Evolutionary conservation across 2,888 invertebrate genomes (phyloP), one percentile per base, ranked within the genome.

Genomic region (Micoletzkya japonica): DNA sequence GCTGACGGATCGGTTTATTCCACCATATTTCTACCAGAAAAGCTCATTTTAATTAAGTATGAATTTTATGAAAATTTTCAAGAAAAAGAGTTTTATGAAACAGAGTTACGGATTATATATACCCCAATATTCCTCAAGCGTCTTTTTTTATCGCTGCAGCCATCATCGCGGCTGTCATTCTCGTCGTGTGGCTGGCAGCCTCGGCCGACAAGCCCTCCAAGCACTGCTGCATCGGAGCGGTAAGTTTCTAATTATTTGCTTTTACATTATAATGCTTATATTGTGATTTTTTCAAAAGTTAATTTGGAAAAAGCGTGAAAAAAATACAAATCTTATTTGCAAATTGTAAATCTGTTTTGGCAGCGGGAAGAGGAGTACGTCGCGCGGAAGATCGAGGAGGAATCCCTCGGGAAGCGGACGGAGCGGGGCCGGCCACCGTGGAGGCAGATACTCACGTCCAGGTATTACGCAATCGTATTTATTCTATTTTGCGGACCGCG

Each of bases 131-230:
- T 37, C 20, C 34, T 24, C n/a, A n/a, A n/a, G n/a, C n/a, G n/a
- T n/a, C n/a, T n/a, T n/a, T n/a, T n/a, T n/a, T n/a, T n/a, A n/a
- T n/a, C n/a, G n/a, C 56, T 39, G 26, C 54, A 56, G 54, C 56
- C 17, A 56, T 67, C 30, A 30, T 67, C 4, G 39, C 66, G 17
- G 74, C 76, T 30, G 60, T 74, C n/a, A 77, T 83, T 44, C 72
- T 82, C 28, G 37, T 83, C 32, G 76, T 80, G n/a, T 83, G 83
- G 83, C 59, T 82, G 7, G 54, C 81, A 4, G 72, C 82, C 49
- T 77, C 81, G 10, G 83, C 83, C n/a, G 83, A 83, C 67, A 83
- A 83, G 71, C 83, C 83, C 28, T 80, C 81, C 24, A 83, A 83
- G 70, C 82, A 83, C 59, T 77, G 77, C 37, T 83, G 82, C 72